These are phyloP conservation scores for Bursaphelenchus mucronatus DNA, from an alignment of 1,140 invertebrate species.

Conservation along the genomic window DNA sequence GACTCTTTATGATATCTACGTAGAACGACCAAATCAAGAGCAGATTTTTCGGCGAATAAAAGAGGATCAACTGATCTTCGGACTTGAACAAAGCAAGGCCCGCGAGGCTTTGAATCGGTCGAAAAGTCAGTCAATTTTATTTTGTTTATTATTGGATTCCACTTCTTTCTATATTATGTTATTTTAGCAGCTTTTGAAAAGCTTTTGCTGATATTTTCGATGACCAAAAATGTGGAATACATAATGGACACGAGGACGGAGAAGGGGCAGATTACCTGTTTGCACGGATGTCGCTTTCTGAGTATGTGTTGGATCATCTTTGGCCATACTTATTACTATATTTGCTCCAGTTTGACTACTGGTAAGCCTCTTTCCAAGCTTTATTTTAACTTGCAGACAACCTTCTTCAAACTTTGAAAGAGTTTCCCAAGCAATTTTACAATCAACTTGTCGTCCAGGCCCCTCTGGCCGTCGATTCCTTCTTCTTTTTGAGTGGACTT, in stretches of 20 bases:
- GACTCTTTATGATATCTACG: constrained; percentile 53
- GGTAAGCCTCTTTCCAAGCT: too few relatives aligned
- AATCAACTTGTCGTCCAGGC: constrained; percentile 60
- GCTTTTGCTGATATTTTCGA: constrained; percentile 47
- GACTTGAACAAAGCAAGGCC: background rate
- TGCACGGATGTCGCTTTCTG: constrained; percentile 51
- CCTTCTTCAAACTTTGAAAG: constrained; percentile 52
- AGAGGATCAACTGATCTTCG: constrained; percentile 11
- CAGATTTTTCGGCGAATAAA: constrained; percentile 8
- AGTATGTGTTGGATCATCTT: constrained; percentile 60
- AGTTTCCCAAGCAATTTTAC: constrained; percentile 57
- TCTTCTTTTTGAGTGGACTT: constrained; percentile 59
- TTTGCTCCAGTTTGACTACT: constrained; percentile 19
- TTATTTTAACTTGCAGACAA: constrained; percentile 39
- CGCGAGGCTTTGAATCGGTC: background rate
- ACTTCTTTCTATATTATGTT: constrained; percentile 16
- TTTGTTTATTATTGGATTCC: constrained; percentile 9
- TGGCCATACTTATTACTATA: constrained; percentile 47
- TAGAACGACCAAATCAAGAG: constrained; percentile 35
- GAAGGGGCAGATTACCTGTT: constrained; percentile 54
- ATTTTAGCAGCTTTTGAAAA: constrained; percentile 39
- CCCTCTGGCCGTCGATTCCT: constrained; percentile 58
- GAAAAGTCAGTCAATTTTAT: constrained; percentile 13
- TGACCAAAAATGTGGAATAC: constrained; percentile 37
- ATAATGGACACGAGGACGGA: constrained; percentile 39